Conservation (phyloP, 2,113 vertebrate species). For the Thamnaconus septentrionalis region DNA sequence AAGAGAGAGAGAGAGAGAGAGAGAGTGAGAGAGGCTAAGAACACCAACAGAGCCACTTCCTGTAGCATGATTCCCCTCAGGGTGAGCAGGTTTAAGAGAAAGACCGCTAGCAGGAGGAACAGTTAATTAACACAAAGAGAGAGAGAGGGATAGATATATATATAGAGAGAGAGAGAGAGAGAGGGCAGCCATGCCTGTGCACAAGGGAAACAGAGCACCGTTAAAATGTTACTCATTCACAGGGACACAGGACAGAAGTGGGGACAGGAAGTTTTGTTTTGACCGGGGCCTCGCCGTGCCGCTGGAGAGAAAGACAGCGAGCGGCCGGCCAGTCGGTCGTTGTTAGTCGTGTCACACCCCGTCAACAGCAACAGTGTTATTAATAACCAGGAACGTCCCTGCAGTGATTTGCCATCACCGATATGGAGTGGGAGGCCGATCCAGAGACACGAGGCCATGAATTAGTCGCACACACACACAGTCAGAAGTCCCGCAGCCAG, state of each 20-base stretch:
- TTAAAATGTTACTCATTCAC: conserved; percentile 43
- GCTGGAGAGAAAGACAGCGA: conserved; percentile 50
- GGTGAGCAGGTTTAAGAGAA: conserved; percentile 12
- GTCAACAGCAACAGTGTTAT: conserved; percentile 59
- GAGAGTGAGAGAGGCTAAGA: neutral
- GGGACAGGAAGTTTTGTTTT: conserved; percentile 20
- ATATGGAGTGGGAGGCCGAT: conserved; percentile 28
- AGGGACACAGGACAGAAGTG: conserved; percentile 23
- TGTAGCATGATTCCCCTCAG: conserved; percentile 6
- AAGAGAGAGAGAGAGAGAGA: neutral
- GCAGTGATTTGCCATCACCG: conserved; percentile 14
- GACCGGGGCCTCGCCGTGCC: conserved; percentile 15
- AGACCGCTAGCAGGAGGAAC: conserved; percentile 29
- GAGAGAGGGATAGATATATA: neutral
- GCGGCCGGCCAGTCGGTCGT: neutral
- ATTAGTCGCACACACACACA: conserved; percentile 64
- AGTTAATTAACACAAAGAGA: conserved; percentile 36
- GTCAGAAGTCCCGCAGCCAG: conserved; percentile 34
- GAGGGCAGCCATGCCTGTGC: conserved; percentile 24
- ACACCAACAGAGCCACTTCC: conserved; percentile 6
- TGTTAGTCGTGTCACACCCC: conserved; percentile 63
- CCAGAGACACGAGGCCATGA: conserved; percentile 33
- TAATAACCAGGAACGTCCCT: conserved; percentile 18
- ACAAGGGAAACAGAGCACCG: conserved; percentile 34
- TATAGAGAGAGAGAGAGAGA: neutral